phyloP scores from a whole-genome alignment of 2,113 vertebrate genomes.

The Plotosus lineatus region DNA sequence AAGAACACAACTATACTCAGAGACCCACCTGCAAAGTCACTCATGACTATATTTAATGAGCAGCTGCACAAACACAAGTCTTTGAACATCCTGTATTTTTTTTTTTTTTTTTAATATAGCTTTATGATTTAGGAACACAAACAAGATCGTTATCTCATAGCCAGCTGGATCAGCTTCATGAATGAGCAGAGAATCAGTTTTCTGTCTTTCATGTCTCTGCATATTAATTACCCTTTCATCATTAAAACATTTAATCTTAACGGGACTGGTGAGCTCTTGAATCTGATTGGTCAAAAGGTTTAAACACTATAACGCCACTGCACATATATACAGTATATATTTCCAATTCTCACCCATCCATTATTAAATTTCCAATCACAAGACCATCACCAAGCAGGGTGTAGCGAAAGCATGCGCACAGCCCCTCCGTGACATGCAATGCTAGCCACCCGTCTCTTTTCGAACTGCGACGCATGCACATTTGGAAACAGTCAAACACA shows the following conservation, averaged over 20 bases:
- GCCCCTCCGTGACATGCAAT: too few species aligned
- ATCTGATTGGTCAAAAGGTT: neutral
- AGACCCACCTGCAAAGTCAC: constrained; percentile 51
- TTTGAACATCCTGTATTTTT: constrained; percentile 68
- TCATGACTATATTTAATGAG: constrained; percentile 64
- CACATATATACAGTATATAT: too few species aligned
- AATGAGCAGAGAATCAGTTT: neutral
- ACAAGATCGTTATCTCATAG: constrained; percentile 26
- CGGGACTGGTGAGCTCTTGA: neutral
- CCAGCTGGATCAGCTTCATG: constrained; percentile 19
- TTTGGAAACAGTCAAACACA: too few species aligned
- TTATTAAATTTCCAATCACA: too few species aligned
- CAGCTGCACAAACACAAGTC: constrained; percentile 61
- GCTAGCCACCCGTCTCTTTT: too few species aligned
- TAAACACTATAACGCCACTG: too few species aligned
- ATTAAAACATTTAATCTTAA: neutral
- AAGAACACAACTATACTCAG: constrained; percentile 62
- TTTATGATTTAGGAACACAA: constrained; percentile 19
- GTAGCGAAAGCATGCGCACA: too few species aligned
- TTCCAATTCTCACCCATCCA: too few species aligned
- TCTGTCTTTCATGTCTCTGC: neutral
- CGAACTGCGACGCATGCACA: too few species aligned
- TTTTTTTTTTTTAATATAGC: constrained; percentile 52
- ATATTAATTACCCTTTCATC: neutral
- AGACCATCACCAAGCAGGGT: too few species aligned